Evolutionary conservation across 1,140 invertebrate genomes (phyloP).

Genomic region (Drosophila teissieri): DNA sequence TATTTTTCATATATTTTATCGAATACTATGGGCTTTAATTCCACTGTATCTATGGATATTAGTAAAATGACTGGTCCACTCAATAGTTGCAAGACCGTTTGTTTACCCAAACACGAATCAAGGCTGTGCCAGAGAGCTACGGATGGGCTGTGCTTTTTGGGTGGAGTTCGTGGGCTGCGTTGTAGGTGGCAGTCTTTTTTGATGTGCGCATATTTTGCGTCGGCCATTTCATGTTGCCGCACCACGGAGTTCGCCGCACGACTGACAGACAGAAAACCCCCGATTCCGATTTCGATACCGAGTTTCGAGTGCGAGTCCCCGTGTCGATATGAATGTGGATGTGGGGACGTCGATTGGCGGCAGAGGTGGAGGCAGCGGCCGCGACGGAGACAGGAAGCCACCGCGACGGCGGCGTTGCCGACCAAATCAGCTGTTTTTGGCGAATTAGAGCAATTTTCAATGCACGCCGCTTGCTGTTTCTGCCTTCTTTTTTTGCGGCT

Average conservation of each 20-base stretch:
- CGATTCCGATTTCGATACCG: slow-evolving; percentile 48
- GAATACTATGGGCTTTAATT: too few relatives aligned
- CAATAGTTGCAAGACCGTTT: not conserved
- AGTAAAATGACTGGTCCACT: too few relatives aligned
- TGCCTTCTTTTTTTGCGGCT: slow-evolving; percentile 10
- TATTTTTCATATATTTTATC: too few relatives aligned
- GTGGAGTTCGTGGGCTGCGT: not conserved
- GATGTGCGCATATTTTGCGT: slow-evolving; percentile 76
- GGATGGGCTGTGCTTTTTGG: slow-evolving; percentile 36
- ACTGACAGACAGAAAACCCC: slow-evolving; percentile 57
- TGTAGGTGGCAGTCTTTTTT: slow-evolving; percentile 26
- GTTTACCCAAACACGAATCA: not conserved
- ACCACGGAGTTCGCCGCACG: slow-evolving; percentile 75
- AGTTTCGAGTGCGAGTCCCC: slow-evolving; percentile 38
- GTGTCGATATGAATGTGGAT: slow-evolving; percentile 32
- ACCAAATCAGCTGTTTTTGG: slow-evolving; percentile 80
- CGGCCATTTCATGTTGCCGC: slow-evolving; percentile 75
- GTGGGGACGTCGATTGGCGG: slow-evolving; percentile 61
- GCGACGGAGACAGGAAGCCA: slow-evolving; percentile 51
- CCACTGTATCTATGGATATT: too few relatives aligned
- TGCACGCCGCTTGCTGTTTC: slow-evolving; percentile 54
- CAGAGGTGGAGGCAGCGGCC: slow-evolving; percentile 1
- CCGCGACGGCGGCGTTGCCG: slow-evolving; percentile 29
- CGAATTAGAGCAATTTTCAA: slow-evolving; percentile 82
- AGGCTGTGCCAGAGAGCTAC: slow-evolving; percentile 17